phyloP scores from a whole-genome alignment of 2,888 invertebrate genomes.

The Ectemnius lituratus region DNA sequence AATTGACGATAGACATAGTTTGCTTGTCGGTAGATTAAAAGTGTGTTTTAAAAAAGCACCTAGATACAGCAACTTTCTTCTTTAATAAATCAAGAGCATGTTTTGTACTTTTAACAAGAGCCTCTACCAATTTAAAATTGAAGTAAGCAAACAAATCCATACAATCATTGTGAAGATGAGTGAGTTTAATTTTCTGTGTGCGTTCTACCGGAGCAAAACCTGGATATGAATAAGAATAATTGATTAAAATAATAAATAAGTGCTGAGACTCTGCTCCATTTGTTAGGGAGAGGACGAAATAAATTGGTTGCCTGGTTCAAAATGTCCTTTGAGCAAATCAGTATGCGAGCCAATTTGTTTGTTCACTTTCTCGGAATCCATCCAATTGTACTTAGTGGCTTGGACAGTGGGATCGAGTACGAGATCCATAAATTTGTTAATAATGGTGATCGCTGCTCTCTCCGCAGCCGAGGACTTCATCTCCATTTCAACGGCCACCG shows the following conservation, averaged over 20 bases:
- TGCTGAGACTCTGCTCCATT: neutral
- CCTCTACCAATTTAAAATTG: constrained; percentile 86
- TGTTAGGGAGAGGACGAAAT: neutral
- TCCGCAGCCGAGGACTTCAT: constrained; percentile 84
- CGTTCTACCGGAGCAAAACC: constrained; percentile 84
- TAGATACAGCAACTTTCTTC: constrained; percentile 78
- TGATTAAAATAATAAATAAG: neutral
- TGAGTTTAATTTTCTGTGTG: constrained; percentile 81
- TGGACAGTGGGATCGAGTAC: constrained; percentile 81
- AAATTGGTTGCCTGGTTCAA: constrained; percentile 80
- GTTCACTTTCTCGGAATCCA: constrained; percentile 82
- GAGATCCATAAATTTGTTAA: constrained; percentile 86
- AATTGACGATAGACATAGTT: no score
- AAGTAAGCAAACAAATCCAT: constrained; percentile 90
- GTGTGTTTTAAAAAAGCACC: constrained; percentile 46
- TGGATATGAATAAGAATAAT: constrained; percentile 56
- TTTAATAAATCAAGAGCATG: constrained; percentile 86
- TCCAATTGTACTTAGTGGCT: constrained; percentile 82
- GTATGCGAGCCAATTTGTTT: constrained; percentile 82
- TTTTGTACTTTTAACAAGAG: constrained; percentile 87
- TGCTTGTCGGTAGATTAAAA: no score
- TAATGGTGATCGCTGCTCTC: constrained; percentile 87
- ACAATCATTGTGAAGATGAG: constrained; percentile 84
- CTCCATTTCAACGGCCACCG: constrained; percentile 79
- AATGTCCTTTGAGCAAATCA: constrained; percentile 76